Conservation (phyloP, 2,888 invertebrate genomes). For the Chalcis sispes region DNA sequence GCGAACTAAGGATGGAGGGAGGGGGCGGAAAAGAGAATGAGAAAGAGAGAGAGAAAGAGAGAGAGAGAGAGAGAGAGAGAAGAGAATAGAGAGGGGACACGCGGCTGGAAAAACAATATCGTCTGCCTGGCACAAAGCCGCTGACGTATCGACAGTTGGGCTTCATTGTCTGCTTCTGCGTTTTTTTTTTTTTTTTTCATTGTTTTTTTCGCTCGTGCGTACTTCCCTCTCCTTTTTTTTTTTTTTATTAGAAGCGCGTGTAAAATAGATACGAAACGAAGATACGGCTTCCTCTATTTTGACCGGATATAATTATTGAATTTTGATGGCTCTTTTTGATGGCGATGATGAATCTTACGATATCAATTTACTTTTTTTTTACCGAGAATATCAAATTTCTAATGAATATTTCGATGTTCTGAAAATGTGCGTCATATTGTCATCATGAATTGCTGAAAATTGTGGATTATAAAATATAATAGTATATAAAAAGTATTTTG, state of each 20-base stretch:
- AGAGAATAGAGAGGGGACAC: neutral
- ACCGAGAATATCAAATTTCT: no score
- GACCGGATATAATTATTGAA: slow-evolving; percentile 6
- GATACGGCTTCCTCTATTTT: neutral
- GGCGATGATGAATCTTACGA: no score
- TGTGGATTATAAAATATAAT: no score
- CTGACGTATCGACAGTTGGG: slow-evolving; percentile 61
- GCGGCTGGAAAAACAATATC: slow-evolving; percentile 59
- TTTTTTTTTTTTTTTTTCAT: slow-evolving; percentile 21
- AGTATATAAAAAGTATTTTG: no score
- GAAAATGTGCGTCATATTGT: no score
- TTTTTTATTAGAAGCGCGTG: slow-evolving; percentile 22
- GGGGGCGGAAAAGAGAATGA: slow-evolving; percentile 11
- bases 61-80: no score
- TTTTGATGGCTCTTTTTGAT: neutral
- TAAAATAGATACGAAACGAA: slow-evolving; percentile 33
- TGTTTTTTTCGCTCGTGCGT: slow-evolving; percentile 17
- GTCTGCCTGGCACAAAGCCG: slow-evolving; percentile 60
- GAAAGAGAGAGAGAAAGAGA: no score
- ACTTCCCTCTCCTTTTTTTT: no score
- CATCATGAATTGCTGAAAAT: no score
- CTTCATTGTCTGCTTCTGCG: slow-evolving; percentile 55
- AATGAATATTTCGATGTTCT: no score
- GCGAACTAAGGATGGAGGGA: no score
- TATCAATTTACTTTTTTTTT: no score